Evolutionary conservation across 1,140 invertebrate genomes (phyloP).

Genomic region (Atta colombica): DNA sequence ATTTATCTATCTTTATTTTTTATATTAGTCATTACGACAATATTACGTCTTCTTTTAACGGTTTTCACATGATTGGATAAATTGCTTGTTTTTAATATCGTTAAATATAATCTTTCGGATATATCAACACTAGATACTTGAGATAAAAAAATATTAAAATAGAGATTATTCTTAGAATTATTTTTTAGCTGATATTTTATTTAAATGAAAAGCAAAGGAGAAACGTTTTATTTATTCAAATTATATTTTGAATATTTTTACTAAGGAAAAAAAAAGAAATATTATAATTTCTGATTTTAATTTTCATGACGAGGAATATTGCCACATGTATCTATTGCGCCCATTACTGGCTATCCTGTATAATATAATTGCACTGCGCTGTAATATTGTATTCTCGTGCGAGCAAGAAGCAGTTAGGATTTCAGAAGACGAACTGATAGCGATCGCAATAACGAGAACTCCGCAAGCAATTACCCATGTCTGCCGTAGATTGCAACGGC

Average conservation of each 20-base stretch:
- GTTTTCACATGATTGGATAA: not conserved
- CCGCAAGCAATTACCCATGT: slow-evolving; percentile 61
- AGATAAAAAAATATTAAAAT: not conserved
- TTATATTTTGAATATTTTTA: not conserved
- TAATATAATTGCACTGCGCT: slow-evolving; percentile 39
- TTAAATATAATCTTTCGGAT: not conserved
- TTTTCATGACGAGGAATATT: not conserved
- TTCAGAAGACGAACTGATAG: slow-evolving; percentile 47
- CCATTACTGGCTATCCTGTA: not conserved
- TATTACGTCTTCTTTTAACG: not conserved
- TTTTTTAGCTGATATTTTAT: not conserved
- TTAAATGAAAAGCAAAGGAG: not conserved
- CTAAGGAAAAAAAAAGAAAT: not conserved
- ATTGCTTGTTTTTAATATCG: not conserved
- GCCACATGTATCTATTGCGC: not conserved
- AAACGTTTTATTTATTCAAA: not conserved
- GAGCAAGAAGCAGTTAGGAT: slow-evolving; percentile 47
- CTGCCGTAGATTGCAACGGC: slow-evolving; percentile 56
- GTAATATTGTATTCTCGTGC: slow-evolving; percentile 50
- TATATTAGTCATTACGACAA: slow-evolving; percentile 13
- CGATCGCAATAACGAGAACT: slow-evolving; percentile 63
- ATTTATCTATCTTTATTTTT: slow-evolving; percentile 17
- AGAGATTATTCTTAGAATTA: not conserved
- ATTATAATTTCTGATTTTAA: not conserved
- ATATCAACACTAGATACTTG: not conserved